A percentile compares a stretch with the other conserved stretches of the same genome.
Conservation (phyloP, 35 echinoderm and acorn worm species). For the Ptychodera flava region DNA sequence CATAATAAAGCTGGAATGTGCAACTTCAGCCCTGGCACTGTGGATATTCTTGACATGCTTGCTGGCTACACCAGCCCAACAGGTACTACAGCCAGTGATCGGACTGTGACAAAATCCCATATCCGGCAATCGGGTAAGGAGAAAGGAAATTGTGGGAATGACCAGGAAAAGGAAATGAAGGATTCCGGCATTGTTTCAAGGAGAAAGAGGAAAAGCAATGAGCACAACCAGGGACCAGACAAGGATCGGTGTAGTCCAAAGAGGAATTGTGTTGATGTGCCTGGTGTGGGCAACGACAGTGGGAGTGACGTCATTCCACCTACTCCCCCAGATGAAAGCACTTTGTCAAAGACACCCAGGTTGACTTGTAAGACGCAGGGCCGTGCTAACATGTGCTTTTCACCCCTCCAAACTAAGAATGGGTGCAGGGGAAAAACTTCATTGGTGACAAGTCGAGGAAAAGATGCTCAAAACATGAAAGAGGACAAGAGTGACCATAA, state of each 20-base stretch:
- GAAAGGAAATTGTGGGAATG: background rate
- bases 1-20: background rate
- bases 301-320: constrained; percentile 63
- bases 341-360: background rate
- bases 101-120: background rate
- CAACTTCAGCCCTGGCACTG: constrained; percentile 59
- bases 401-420: background rate
- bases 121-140: background rate
- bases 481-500: too few relatives aligned
- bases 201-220: background rate
- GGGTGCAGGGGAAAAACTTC: background rate
- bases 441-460: background rate
- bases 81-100: too few relatives aligned
- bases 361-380: background rate
- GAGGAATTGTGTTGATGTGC: background rate
- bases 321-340: constrained; percentile 36
- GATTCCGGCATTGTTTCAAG: background rate
- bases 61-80: constrained; percentile 22
- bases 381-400: background rate
- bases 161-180: background rate
- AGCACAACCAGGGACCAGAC: background rate
- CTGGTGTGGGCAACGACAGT: constrained; percentile 37
- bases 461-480: background rate
- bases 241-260: background rate
- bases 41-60: constrained; percentile 82